phyloP scores from a whole-genome alignment of 2,888 invertebrate species.

The Gibbula magus region DNA sequence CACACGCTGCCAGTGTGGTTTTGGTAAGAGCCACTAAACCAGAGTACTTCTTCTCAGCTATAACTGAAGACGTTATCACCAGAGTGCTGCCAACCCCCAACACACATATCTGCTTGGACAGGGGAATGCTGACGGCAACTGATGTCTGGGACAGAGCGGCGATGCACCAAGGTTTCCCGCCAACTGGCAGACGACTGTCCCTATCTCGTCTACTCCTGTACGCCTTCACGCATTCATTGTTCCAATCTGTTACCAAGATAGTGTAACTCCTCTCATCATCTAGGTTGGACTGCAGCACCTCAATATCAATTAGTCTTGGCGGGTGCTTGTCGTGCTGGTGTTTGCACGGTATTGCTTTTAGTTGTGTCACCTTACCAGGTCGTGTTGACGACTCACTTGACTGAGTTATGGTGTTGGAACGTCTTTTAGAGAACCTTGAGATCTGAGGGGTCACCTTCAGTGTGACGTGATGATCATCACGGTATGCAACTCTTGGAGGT shows the following conservation, averaged over 20 bases:
- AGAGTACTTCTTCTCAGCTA: conserved; percentile 31
- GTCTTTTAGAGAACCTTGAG: not conserved
- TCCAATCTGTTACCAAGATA: conserved; percentile 41
- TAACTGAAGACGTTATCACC: conserved; percentile 28
- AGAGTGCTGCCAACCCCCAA: conserved; percentile 30
- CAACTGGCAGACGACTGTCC: conserved; percentile 32
- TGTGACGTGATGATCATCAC: not conserved
- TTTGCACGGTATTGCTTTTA: conserved; percentile 30
- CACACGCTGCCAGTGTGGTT: conserved; percentile 37
- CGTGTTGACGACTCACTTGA: too few relatives aligned
- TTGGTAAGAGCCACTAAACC: conserved; percentile 35
- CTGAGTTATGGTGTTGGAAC: not conserved
- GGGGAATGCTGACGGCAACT: conserved; percentile 39
- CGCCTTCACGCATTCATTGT: conserved; percentile 41
- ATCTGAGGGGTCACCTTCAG: not conserved
- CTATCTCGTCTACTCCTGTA: conserved; percentile 32
- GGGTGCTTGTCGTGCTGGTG: conserved; percentile 32
- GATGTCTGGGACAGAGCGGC: conserved; percentile 28
- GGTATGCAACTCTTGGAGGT: not conserved
- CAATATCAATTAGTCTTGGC: conserved; percentile 35
- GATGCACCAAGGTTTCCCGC: conserved; percentile 41
- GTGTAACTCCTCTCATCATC: not conserved
- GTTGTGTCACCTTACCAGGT: not conserved
- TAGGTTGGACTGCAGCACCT: conserved; percentile 14
- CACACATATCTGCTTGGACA: conserved; percentile 37